Conservation (phyloP, 2,113 vertebrate species). For the Hippolais icterina region DNA sequence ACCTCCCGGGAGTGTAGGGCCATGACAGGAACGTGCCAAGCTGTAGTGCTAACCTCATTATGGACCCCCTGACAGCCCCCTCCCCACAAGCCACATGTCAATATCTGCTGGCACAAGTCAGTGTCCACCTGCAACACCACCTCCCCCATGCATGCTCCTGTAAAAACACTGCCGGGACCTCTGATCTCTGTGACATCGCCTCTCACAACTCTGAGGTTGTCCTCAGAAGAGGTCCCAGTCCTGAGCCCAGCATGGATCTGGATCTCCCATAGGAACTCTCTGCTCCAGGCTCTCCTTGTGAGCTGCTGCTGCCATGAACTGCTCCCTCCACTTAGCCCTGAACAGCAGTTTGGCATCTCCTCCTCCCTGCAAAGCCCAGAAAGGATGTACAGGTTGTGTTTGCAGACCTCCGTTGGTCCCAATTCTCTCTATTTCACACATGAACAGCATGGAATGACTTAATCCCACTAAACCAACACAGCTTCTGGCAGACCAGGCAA, state of each 20-base stretch:
- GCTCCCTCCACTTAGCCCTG: not conserved
- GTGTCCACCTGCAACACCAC: not conserved
- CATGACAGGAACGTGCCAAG: not conserved
- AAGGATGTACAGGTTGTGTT: not conserved
- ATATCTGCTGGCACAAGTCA: not conserved
- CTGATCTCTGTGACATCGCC: not conserved
- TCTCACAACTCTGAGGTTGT: not conserved
- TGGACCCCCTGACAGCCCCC: fast-evolving
- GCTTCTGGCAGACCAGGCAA: not conserved
- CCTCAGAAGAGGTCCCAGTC: not conserved
- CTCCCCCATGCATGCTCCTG: fast-evolving
- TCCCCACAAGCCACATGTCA: fast-evolving
- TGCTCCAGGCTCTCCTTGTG: not conserved
- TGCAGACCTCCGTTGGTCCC: not conserved
- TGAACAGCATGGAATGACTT: fast-evolving
- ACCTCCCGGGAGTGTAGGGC: fast-evolving
- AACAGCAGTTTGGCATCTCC: not conserved
- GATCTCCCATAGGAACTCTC: fast-evolving
- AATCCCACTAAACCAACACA: no score
- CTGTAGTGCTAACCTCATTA: not conserved
- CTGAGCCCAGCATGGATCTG: not conserved
- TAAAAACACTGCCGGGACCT: not conserved
- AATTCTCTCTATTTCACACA: not conserved
- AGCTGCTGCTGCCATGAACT: not conserved
- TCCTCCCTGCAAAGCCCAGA: not conserved